phyloP scores from a whole-genome alignment of 2,113 vertebrate genomes.

The Pimephales promelas region DNA sequence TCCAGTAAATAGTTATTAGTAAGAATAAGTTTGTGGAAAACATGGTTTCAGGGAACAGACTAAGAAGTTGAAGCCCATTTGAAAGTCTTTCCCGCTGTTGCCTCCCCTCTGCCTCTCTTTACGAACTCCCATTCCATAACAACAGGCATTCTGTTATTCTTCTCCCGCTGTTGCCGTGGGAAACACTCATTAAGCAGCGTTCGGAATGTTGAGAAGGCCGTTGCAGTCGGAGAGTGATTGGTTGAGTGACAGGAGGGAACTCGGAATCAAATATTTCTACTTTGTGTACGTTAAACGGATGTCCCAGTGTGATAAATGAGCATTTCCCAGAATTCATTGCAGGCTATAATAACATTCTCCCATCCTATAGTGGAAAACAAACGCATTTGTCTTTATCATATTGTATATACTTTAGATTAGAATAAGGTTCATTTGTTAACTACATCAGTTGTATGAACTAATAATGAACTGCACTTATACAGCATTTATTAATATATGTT shows the following conservation, averaged over 20 bases:
- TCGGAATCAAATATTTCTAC: background rate
- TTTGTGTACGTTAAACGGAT: conserved; percentile 13
- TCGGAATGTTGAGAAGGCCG: background rate
- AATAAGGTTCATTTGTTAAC: too few species aligned
- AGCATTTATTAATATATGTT: too few species aligned
- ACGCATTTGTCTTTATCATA: background rate
- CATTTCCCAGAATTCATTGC: background rate
- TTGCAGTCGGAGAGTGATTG: background rate
- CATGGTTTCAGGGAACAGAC: background rate
- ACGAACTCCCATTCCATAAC: background rate
- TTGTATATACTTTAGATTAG: background rate
- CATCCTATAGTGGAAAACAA: background rate
- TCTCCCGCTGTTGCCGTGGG: background rate
- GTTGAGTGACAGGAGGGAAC: background rate
- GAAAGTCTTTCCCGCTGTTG: background rate
- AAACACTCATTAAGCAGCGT: background rate
- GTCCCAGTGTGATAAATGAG: background rate
- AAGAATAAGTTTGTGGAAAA: too few species aligned
- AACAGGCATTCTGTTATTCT: conserved; percentile 1
- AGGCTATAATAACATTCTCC: background rate
- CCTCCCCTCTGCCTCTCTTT: background rate
- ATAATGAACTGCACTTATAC: too few species aligned
- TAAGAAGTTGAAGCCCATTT: background rate
- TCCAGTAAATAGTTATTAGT: too few species aligned
- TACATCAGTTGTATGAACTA: too few species aligned